phyloP scores from a whole-genome alignment of 2,113 vertebrate species.

The Corvus hawaiiensis region DNA sequence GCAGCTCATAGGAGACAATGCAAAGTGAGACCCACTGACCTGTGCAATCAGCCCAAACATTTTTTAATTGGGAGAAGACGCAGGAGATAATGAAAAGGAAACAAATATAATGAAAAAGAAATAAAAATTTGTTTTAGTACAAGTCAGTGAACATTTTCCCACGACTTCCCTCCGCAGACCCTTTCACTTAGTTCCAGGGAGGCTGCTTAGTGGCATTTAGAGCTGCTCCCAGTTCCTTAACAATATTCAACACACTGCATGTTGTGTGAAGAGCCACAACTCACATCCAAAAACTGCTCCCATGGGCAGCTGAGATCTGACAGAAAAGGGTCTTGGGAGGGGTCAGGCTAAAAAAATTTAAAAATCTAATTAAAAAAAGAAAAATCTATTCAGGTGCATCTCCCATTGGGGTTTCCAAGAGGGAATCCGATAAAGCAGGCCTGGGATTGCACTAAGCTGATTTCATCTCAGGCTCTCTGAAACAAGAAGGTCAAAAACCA shows the following conservation, averaged over 20 bases:
- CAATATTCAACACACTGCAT: background rate
- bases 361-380: too few species aligned
- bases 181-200: background rate
- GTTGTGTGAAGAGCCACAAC: background rate
- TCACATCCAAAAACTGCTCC: background rate
- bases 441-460: background rate
- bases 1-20: background rate
- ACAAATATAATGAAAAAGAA: background rate
- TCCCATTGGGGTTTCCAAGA: background rate
- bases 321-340: background rate
- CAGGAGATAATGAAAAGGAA: background rate
- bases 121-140: background rate
- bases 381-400: background rate
- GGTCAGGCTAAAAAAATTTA: background rate
- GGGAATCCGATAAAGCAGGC: background rate
- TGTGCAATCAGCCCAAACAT: background rate
- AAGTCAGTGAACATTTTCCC: background rate
- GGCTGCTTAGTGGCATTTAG: background rate
- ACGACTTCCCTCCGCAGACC: background rate
- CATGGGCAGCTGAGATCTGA: background rate
- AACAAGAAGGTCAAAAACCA: background rate
- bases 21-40: background rate
- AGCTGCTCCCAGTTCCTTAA: background rate
- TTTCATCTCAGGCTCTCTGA: background rate
- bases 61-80: background rate